phyloP scores from a whole-genome alignment of 2,113 vertebrate species.

The Eptesicus fuscus region DNA sequence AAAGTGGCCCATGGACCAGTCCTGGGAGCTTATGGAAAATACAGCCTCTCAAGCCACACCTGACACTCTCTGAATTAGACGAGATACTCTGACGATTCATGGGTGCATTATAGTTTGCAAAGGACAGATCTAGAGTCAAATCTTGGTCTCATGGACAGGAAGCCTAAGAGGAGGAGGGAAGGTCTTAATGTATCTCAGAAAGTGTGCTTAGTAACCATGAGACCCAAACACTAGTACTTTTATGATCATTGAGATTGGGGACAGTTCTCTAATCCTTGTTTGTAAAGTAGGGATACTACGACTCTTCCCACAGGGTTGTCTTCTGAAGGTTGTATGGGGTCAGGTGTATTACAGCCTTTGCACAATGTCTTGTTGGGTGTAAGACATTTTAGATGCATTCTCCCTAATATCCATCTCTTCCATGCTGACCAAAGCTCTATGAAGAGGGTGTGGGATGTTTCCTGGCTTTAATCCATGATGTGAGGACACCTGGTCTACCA shows the following conservation, averaged over 20 bases:
- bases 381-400: neutral
- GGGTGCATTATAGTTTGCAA: neutral
- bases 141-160: neutral
- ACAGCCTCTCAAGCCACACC: neutral
- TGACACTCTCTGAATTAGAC: neutral
- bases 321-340: no score
- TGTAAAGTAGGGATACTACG: no score
- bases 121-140: neutral
- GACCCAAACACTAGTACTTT: neutral
- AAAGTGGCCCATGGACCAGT: neutral
- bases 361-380: neutral
- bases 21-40: neutral
- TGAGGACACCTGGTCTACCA: neutral
- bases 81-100: neutral
- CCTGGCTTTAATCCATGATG: constrained; percentile 38
- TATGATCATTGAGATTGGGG: no score
- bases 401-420: neutral
- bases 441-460: neutral
- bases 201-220: neutral
- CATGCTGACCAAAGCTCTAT: neutral
- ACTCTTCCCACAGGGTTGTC: no score
- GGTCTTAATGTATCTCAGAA: neutral
- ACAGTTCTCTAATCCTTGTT: no score
- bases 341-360: no score
- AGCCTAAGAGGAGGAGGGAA: neutral